Evolutionary conservation across 2,888 invertebrate genomes (phyloP), one percentile per base, ranked within the genome.

Genomic region (Folsomia manolachei): DNA sequence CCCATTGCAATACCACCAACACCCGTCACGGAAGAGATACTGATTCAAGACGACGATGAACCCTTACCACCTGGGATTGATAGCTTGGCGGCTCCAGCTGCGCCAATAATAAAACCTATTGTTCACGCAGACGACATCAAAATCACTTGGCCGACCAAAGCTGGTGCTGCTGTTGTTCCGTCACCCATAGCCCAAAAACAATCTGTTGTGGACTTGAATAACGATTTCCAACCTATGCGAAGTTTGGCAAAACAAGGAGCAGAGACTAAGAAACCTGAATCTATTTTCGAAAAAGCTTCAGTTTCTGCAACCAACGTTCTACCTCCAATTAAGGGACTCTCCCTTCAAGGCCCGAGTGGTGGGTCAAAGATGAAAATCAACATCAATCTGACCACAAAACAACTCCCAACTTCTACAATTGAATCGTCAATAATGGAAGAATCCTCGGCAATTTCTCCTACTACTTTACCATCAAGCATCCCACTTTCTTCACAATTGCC

Each of bases 331-430:
- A 56, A 56, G n/a, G n/a, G 19, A 14, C 19, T 21, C 4, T 14
- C 21, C 4, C 7, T 56, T 56, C 4, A n/a, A 14, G 56, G 56
- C 39, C 39, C 19, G 2, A 27, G 39, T 51, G 65, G 63, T 9
- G 27, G 61, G 0, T 27, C 71, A 11, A 78, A 78, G 27, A 65
- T 74, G 68, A 80, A 80, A 67, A 80, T 80, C 26, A 78, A 80
- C 24, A 80, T 80, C n/a, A 78, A 77, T 63, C 69, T 80, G 21
- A 77, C 68, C 11, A 75, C 75, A 19, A 78, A 78, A 56, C 63
- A 64, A 1, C 63, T 78, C 18, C 75, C 76, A 1, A 2, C 63
- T 1, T 25, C 61, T 11, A 56, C 21, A 24, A n/a, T 24, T 18
- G 24, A 27, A 1, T 11, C 21, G 1, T 23, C 27, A 21, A 39